These are phyloP conservation scores for Eurypyga helias DNA, from an alignment of 2,113 vertebrate genomes.

Conservation along the genomic window DNA sequence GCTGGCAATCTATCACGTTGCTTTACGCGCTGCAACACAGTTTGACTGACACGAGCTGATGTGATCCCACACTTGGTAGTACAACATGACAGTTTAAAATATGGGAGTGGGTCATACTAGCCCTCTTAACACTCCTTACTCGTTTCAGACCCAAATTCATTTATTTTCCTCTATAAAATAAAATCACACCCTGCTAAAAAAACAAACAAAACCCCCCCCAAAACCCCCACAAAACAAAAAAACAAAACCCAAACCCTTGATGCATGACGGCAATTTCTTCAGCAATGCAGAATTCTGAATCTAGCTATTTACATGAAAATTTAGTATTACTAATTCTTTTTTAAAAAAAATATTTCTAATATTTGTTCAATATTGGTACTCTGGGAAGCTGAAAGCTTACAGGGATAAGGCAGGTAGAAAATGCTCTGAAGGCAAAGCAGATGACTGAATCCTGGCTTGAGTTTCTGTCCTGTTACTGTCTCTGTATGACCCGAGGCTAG, in stretches of 20 bases:
- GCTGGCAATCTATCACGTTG: not conserved
- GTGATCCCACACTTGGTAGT: not conserved
- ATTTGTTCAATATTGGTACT: not conserved
- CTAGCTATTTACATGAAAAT: not conserved
- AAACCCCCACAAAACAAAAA: no score
- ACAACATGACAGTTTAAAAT: not conserved
- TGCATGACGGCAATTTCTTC: not conserved
- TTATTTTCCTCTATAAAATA: not conserved
- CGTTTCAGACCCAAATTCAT: not conserved
- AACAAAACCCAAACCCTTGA: no score
- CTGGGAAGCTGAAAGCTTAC: not conserved
- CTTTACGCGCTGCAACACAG: not conserved
- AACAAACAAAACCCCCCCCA: not conserved
- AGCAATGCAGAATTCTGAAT: not conserved
- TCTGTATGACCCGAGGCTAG: not conserved
- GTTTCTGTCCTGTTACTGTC: not conserved
- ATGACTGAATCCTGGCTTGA: not conserved
- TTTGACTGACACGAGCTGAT: not conserved
- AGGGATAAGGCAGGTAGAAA: not conserved
- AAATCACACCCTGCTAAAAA: rapidly evolving
- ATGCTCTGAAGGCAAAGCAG: not conserved
- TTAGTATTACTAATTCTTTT: not conserved
- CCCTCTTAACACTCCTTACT: not conserved
- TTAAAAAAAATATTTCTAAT: not conserved
- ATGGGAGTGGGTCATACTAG: not conserved